Base-by-base conservation (phyloP, 1,140 invertebrate genomes). In the Onthophagus taurus region DNA sequence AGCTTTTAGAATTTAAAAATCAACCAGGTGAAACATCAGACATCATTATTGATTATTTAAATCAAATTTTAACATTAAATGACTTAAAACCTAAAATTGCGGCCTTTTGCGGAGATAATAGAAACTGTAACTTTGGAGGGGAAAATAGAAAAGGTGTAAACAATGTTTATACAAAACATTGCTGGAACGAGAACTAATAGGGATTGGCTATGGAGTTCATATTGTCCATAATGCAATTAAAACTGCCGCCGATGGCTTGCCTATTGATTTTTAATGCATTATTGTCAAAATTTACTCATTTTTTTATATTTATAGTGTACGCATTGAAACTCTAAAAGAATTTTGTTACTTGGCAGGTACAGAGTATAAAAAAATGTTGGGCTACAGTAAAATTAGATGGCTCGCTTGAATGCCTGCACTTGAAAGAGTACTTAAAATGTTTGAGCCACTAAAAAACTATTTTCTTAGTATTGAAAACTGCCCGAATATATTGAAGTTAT, bases 221-320 rank as follows among this genome's bases (percentile, higher is more conserved):
- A 13, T 42, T n/a, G 13, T 30, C 12, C 39, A 42, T 26, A 50
- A 50, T 47, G 43, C 35, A 49, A 50, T 58, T 36, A 52, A 52
- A 53, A 38, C 54, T 43, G 56, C 52, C 44, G 49, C 54, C 44
- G 56, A 58, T 46, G 14, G 48, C 8, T 49, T 56, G 30, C 51
- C 54, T 17, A 3, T 58, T 30, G 55, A 55, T 45, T 55, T 47
- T 21, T 52, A 55, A 55, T 44, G 51, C 39, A 45, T 57, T 39
- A 55, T 57, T 48, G 50, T 57, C 38, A 55, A 53, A 34, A 51
- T 55, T 42, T 59, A 55, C 56, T 46, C 31, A 42, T 50, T 43
- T 50, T 50, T 50, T 33, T 50, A 47, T 38, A 52, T 45, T 31
- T 49, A 52, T 31, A 51, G 16, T 0, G 24, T 47, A 39, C 31